Evolutionary conservation across 2,888 invertebrate species (phyloP).

Genomic region (Schrankia costaestrigalis): DNA sequence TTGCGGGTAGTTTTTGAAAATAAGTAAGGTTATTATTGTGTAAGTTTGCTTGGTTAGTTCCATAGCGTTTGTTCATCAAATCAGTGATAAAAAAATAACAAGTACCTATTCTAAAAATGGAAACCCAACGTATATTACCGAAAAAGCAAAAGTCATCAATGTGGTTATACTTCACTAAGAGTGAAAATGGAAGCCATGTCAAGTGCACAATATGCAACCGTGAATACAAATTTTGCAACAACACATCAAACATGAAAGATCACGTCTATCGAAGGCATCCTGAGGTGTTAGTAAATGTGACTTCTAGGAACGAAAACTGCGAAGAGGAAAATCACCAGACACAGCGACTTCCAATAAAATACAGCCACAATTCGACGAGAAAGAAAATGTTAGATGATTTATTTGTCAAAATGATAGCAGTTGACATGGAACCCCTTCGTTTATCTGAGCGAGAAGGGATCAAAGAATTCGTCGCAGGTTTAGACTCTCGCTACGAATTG

Average conservation of each 20-base stretch:
- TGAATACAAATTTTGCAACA: constrained; percentile 6
- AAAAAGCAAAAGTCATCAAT: constrained; percentile 1
- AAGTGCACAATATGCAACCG: constrained; percentile 4
- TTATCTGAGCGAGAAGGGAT: constrained; percentile 11
- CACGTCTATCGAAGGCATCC: constrained; percentile 6
- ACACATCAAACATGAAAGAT: constrained; percentile 8
- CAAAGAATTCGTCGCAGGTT: constrained; percentile 9
- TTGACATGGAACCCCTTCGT: constrained; percentile 9
- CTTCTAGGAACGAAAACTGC: background rate
- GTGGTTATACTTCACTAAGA: constrained; percentile 1
- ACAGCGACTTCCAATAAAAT: background rate
- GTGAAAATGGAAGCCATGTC: constrained; percentile 1
- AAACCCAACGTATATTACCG: background rate
- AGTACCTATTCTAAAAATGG: constrained; percentile 3
- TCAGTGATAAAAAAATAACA: constrained; percentile 13
- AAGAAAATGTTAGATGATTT: constrained; percentile 6
- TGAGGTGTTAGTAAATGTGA: constrained; percentile 2
- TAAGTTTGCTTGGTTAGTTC: constrained; percentile 4
- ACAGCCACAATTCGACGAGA: constrained; percentile 1
- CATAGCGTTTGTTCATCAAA: constrained; percentile 6
- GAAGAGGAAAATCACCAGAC: constrained; percentile 1
- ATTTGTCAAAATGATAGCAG: constrained; percentile 11
- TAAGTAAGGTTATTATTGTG: constrained; percentile 11
- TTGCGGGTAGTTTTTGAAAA: constrained; percentile 5
- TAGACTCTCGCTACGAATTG: constrained; percentile 9